phyloP scores from a whole-genome alignment of 1,140 invertebrate genomes.

The Mamestra configurata region DNA sequence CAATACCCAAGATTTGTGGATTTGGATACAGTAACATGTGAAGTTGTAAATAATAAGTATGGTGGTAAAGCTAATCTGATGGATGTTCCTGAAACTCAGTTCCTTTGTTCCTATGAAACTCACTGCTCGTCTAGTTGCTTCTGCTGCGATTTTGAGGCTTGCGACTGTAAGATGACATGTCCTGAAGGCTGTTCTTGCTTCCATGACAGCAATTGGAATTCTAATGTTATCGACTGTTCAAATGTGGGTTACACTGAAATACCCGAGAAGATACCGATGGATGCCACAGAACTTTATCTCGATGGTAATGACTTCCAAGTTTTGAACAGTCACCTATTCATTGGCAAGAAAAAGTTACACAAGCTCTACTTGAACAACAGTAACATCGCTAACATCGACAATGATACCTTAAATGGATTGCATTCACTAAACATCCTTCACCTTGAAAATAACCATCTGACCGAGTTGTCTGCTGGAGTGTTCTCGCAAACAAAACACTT shows the following conservation, averaged over 20 bases:
- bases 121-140: conserved; percentile 96
- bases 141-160: conserved; percentile 96
- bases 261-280: conserved; percentile 95
- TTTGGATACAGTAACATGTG: conserved; percentile 94
- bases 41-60: conserved; percentile 94
- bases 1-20: conserved; percentile 95
- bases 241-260: conserved; percentile 92
- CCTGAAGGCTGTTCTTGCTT: conserved; percentile 95
- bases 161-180: conserved; percentile 97
- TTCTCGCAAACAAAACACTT: conserved; percentile 92
- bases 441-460: conserved; percentile 94
- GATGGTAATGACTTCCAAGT: conserved; percentile 95
- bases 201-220: conserved; percentile 96
- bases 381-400: conserved; percentile 92
- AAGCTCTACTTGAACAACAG: conserved; percentile 95
- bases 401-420: conserved; percentile 95
- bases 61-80: conserved; percentile 92
- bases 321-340: conserved; percentile 94
- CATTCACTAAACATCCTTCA: conserved; percentile 92
- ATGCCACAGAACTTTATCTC: conserved; percentile 95
- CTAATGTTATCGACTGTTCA: conserved; percentile 96
- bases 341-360: conserved; percentile 95
- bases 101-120: conserved; percentile 95
- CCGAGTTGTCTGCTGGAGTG: conserved; percentile 92
- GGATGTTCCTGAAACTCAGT: conserved; percentile 94